phyloP scores from a whole-genome alignment of 2,797 vertebrate species.

The Triplophysa bombifrons region DNA sequence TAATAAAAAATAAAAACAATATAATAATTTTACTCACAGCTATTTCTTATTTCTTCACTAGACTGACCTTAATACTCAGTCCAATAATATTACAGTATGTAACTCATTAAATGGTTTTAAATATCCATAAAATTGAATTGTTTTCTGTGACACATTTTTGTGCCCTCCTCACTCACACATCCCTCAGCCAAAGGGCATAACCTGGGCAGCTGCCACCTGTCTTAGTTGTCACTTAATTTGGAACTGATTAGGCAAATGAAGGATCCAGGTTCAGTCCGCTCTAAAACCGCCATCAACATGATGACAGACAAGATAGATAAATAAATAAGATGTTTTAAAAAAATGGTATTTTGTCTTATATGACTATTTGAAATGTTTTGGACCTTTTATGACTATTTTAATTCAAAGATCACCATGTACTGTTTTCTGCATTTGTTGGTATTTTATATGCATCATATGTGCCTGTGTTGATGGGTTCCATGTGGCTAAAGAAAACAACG shows the following conservation, averaged over 20 bases:
- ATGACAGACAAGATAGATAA: not conserved
- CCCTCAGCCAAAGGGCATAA: slow-evolving; percentile 71
- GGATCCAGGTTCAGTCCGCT: slow-evolving; percentile 54
- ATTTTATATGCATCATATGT: no score
- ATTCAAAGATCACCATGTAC: no score
- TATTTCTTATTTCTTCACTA: no score
- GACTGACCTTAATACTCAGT: no score
- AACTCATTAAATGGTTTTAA: no score
- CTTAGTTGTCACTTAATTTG: slow-evolving; percentile 61
- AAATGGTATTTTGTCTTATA: no score
- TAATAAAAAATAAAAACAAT: no score
- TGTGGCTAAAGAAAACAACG: slow-evolving; percentile 3
- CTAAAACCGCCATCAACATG: slow-evolving; percentile 10
- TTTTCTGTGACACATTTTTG: slow-evolving; percentile 38
- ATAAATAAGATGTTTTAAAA: not conserved
- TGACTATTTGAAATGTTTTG: not conserved
- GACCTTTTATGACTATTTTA: no score
- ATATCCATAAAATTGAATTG: not conserved
- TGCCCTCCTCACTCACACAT: slow-evolving; percentile 65
- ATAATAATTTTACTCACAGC: no score
- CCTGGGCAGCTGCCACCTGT: slow-evolving; percentile 68
- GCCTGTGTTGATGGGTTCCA: slow-evolving; percentile 1
- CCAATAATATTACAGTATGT: no score
- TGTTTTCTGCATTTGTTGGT: no score
- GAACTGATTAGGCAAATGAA: slow-evolving; percentile 67